A percentile compares a stretch with the other conserved stretches of the same genome.
phyloP scores from a whole-genome alignment of 2,888 invertebrate species.

The Dasypolia templi region DNA sequence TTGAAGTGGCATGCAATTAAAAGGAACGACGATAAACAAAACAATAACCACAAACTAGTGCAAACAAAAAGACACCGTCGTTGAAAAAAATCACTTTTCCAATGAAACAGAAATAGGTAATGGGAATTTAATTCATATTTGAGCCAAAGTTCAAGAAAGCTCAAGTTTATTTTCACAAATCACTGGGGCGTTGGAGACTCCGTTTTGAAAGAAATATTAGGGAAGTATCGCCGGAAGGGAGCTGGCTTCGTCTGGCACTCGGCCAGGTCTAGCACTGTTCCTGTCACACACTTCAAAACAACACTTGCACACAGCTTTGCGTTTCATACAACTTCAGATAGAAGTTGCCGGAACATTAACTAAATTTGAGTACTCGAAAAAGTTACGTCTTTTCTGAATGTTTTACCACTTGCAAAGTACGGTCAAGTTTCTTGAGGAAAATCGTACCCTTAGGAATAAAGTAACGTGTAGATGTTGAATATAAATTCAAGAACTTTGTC shows the following conservation, averaged over 20 bases:
- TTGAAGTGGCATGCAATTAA: slow-evolving; percentile 49
- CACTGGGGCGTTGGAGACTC: slow-evolving; percentile 56
- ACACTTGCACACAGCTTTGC: slow-evolving; percentile 48
- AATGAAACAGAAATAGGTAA: slow-evolving; percentile 8
- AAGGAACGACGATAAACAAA: slow-evolving; percentile 27
- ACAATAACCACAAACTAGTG: slow-evolving; percentile 9
- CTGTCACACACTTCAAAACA: slow-evolving; percentile 65
- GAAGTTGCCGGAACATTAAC: slow-evolving; percentile 40
- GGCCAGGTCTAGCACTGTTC: slow-evolving; percentile 68
- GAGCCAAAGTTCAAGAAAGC: slow-evolving; percentile 59
- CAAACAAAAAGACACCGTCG: slow-evolving; percentile 7
- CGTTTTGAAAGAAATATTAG: slow-evolving; percentile 72
- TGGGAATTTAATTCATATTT: slow-evolving; percentile 28
- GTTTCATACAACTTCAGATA: slow-evolving; percentile 39
- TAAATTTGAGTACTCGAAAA: slow-evolving; percentile 31
- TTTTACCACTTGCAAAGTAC: slow-evolving; percentile 36
- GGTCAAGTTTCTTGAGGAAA: slow-evolving; percentile 37
- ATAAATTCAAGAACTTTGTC: slow-evolving; percentile 32
- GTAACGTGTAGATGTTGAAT: slow-evolving; percentile 18
- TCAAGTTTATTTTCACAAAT: slow-evolving; percentile 68
- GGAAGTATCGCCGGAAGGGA: slow-evolving; percentile 73
- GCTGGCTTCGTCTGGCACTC: slow-evolving; percentile 68
- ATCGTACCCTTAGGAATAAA: slow-evolving; percentile 42
- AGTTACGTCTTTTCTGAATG: slow-evolving; percentile 19
- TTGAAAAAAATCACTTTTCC: slow-evolving; percentile 26